phyloP scores from a whole-genome alignment of 2,888 invertebrate genomes.

The Ormia ochracea region DNA sequence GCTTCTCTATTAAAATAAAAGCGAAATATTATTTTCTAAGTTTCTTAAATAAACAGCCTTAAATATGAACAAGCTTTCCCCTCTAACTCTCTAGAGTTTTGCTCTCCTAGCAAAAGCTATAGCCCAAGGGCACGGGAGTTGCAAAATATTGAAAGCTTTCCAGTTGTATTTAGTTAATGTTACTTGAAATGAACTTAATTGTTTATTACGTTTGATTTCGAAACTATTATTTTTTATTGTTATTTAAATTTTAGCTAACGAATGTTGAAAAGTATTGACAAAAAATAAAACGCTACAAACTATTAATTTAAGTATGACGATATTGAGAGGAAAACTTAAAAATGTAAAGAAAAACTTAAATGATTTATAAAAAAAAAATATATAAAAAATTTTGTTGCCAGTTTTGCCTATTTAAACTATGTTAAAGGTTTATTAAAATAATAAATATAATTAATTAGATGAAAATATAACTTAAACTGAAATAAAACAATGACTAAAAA shows the following conservation, averaged over 20 bases:
- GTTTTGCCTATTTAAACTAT: conserved; percentile 77
- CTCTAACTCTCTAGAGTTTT: neutral
- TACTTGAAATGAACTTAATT: neutral
- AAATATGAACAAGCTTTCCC: conserved; percentile 22
- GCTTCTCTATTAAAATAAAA: conserved; percentile 42
- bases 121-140: neutral
- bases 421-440: conserved; percentile 71
- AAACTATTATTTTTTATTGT: conserved; percentile 36
- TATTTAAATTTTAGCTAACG: conserved; percentile 52
- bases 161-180: conserved; percentile 36
- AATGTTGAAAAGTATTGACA: conserved; percentile 30
- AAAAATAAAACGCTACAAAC: conserved; percentile 48
- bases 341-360: neutral
- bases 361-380: conserved; percentile 30
- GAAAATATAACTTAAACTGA: conserved; percentile 23
- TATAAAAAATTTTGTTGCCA: conserved; percentile 64
- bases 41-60: conserved; percentile 56
- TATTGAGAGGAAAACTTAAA: neutral
- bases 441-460: conserved; percentile 52
- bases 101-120: neutral
- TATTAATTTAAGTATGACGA: conserved; percentile 56
- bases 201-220: conserved; percentile 19
- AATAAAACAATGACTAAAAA: neutral
- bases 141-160: conserved; percentile 23
- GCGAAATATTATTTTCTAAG: conserved; percentile 43